Percentiles rank a stretch among this genome's conserved stretches.
Conservation (phyloP, 53 echinoderm and acorn worm genomes). For the Temnopleurus reevesii region DNA sequence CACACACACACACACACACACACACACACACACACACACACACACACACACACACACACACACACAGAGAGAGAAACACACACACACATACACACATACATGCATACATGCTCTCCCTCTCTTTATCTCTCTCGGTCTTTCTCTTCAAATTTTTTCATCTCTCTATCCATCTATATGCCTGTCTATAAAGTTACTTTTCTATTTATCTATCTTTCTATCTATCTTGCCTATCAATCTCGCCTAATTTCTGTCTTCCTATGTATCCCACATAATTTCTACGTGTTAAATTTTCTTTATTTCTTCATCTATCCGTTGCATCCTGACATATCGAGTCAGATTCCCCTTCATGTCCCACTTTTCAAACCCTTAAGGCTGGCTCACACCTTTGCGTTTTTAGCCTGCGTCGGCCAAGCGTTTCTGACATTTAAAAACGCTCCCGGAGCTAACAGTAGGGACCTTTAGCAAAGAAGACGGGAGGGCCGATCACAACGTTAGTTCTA, state of each 20-base stretch:
- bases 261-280: no score
- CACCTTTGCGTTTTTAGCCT: no score
- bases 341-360: no score
- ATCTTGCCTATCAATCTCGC: neutral
- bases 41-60: neutral
- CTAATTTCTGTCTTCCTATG: neutral
- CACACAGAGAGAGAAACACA: neutral
- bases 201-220: neutral
- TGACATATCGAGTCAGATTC: no score
- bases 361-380: no score
- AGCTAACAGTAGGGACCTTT: no score
- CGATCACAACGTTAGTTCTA: no score
- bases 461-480: no score
- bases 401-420: no score
- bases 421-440: no score
- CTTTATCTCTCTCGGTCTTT: neutral
- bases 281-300: neutral
- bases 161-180: neutral
- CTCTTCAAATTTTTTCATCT: neutral
- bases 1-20: slow-evolving; percentile 8
- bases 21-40: neutral
- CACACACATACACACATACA: neutral
- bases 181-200: neutral
- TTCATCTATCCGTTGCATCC: neutral
- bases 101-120: neutral